Evolutionary conservation across 2,797 vertebrate species (phyloP), one percentile per base, ranked within the genome.

Genomic region (Gallinago solitaria): DNA sequence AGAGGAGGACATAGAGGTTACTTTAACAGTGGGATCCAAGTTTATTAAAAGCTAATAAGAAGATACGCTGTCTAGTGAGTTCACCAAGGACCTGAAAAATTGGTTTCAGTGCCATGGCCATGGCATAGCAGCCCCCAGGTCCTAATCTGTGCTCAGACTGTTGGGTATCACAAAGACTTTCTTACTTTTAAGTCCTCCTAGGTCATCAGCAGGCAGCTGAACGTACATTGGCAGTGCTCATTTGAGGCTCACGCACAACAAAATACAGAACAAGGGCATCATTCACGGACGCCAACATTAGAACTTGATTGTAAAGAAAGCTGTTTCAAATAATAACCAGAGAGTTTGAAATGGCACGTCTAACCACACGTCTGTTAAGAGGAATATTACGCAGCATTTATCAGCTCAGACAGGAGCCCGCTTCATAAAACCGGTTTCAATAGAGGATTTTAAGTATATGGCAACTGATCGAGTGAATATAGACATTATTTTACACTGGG

Each of bases 251-350:
- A 17, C 3, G 32, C 39, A 2, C 3, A 3, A 71, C 50, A 80
- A 59, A 89, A 47, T 19, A 10, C 57, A 57, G 91, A 93, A 60
- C 60, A 61, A 70, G 77, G 70, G 27, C 77, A 78, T 83, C 57
- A 15, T 93, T 95, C 92, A 83, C 2, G 0, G 79, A 20, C 6
- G 4, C 61, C 1, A 0, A 59, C 41, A 3, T 59, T n/a, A 69
- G 86, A 54, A 59, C 25, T 3, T 25, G 47, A 23, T 6, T 75
- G 43, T 18, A n/a, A 61, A 74, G 74, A 74, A 87, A 95, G 65
- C 81, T 80, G 79, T 50, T 90, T 86, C 74, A 91, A 87, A 95
- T 83, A 93, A 91, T 64, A 91, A 25, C 71, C 78, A 65, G 50
- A 24, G 68, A 95, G 67, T 20, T 60, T 56, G 67, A 54, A 60